A percentile compares a stretch with the other conserved stretches of the same genome.
phyloP scores from a whole-genome alignment of 2,113 vertebrate species.

The Trogon surrucura region DNA sequence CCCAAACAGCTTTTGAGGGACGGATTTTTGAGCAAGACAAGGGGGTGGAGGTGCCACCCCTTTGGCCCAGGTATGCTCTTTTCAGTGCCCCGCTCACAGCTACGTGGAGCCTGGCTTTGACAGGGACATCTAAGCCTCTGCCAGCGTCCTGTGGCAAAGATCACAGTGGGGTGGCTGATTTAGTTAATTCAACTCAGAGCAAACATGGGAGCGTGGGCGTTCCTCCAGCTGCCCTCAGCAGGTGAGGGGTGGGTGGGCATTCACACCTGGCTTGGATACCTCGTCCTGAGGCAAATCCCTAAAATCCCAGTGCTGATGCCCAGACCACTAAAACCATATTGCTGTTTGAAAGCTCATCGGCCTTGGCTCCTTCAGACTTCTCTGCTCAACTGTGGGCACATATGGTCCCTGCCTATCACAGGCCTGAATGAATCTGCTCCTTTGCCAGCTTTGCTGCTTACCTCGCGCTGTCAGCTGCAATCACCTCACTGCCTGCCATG shows the following conservation, averaged over 20 bases:
- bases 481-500: fast-evolving
- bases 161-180: fast-evolving
- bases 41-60: neutral
- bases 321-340: neutral
- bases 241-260: neutral
- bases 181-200: neutral
- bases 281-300: neutral
- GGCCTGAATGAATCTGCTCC: neutral
- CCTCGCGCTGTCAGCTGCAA: neutral
- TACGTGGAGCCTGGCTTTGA: neutral
- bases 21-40: neutral
- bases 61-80: fast-evolving
- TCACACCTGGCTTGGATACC: neutral
- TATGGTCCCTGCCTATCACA: neutral
- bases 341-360: neutral
- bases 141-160: neutral
- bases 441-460: neutral
- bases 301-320: neutral
- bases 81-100: fast-evolving
- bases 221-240: neutral
- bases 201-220: fast-evolving
- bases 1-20: neutral
- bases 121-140: neutral
- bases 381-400: neutral
- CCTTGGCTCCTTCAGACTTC: neutral